Evolutionary conservation across 2,113 vertebrate species (phyloP).

Genomic region (Eretmochelys imbricata): DNA sequence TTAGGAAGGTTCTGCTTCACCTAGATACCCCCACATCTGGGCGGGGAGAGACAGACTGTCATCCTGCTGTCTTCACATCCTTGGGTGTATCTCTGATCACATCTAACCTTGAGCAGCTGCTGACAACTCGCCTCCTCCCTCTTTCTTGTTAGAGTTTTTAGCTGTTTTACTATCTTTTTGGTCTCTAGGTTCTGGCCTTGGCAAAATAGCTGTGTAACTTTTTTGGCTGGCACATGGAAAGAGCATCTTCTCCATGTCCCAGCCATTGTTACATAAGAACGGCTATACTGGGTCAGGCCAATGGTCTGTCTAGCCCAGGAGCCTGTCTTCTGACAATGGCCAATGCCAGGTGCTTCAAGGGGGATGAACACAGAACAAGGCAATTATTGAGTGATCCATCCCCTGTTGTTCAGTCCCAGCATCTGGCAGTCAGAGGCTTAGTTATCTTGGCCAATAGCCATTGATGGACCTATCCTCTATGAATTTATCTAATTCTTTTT

Average conservation of each 20-base stretch:
- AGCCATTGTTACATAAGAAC: not conserved
- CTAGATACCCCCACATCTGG: no score
- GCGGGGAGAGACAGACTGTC: no score
- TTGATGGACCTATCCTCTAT: not conserved
- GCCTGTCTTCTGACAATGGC: not conserved
- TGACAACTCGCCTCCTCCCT: not conserved
- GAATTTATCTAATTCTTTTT: not conserved
- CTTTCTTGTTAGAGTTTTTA: not conserved
- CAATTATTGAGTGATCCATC: not conserved
- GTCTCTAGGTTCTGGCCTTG: not conserved
- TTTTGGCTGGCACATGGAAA: not conserved
- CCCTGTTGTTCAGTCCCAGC: not conserved
- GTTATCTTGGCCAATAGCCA: not conserved
- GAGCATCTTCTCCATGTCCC: not conserved
- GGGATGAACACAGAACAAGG: not conserved
- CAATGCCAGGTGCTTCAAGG: not conserved
- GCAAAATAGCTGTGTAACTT: not conserved
- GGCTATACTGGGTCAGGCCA: not conserved
- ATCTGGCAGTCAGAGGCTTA: not conserved
- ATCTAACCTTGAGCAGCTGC: not conserved
- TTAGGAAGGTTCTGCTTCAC: not conserved
- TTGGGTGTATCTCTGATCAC: not conserved
- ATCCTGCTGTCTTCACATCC: not conserved
- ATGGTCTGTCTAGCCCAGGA: not conserved
- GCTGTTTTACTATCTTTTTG: not conserved